phyloP scores from a whole-genome alignment of 1,140 invertebrate species.

The Calliphora vicina region DNA sequence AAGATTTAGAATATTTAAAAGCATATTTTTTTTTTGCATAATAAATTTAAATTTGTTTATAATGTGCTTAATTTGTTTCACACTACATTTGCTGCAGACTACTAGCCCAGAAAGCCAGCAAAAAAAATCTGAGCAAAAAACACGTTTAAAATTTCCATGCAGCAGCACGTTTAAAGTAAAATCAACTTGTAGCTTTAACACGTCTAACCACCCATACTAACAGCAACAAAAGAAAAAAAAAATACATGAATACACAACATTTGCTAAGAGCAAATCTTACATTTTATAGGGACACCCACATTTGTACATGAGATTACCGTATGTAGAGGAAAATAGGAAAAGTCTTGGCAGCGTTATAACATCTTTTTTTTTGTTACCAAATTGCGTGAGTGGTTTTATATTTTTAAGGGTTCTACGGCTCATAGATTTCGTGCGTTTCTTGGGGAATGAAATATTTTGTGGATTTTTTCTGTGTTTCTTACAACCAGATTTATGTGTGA shows the following conservation, averaged over 20 bases:
- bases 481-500: no score
- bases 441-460: no score
- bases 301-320: background rate
- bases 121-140: background rate
- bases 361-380: no score
- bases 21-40: background rate
- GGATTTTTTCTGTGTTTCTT: no score
- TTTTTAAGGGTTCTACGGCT: no score
- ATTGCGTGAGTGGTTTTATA: no score
- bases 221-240: background rate
- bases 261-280: background rate
- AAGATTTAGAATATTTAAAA: no score
- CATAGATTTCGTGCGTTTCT: background rate
- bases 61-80: slow-evolving; percentile 1
- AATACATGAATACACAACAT: background rate
- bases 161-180: background rate
- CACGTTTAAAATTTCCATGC: background rate
- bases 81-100: background rate
- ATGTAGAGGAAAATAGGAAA: background rate
- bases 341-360: no score
- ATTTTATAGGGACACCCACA: no score
- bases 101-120: background rate
- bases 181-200: background rate
- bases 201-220: background rate
- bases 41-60: background rate